Evolutionary conservation across 1,140 invertebrate genomes (phyloP).

Genomic region (Neelides sp.): DNA sequence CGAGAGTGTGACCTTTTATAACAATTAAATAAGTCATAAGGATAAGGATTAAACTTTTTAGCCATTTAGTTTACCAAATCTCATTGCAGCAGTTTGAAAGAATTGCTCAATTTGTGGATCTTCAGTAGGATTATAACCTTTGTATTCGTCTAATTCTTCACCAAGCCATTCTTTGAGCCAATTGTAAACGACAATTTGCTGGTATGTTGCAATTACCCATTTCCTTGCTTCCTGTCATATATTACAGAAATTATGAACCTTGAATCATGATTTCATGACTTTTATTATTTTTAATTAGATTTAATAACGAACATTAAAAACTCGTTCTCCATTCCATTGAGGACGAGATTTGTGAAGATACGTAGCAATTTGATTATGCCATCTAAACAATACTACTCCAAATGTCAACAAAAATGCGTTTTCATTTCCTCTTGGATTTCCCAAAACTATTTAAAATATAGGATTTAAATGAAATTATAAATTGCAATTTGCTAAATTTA

Average conservation of each 20-base stretch:
- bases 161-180: slow-evolving; percentile 43
- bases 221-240: slow-evolving; percentile 42
- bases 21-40: background rate
- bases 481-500: background rate
- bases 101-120: slow-evolving; percentile 55
- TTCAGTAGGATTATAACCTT: slow-evolving; percentile 45
- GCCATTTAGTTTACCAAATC: slow-evolving; percentile 41
- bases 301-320: slow-evolving; percentile 38
- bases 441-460: slow-evolving; percentile 39
- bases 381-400: slow-evolving; percentile 48
- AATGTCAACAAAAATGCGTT: slow-evolving; percentile 45
- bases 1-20: slow-evolving; percentile 41
- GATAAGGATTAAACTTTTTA: background rate
- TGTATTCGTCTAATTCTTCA: slow-evolving; percentile 31
- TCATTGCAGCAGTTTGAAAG: slow-evolving; percentile 54
- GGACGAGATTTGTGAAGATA: slow-evolving; percentile 35
- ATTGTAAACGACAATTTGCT: slow-evolving; percentile 42
- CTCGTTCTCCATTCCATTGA: slow-evolving; percentile 40
- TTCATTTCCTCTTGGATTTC: slow-evolving; percentile 49
- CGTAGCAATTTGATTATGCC: slow-evolving; percentile 47
- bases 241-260: no score
- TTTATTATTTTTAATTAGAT: no score
- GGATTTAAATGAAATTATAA: slow-evolving; percentile 7
- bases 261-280: no score
- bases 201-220: slow-evolving; percentile 46